Conservation (phyloP, 2,113 vertebrate genomes). For the Bucco capensis region DNA sequence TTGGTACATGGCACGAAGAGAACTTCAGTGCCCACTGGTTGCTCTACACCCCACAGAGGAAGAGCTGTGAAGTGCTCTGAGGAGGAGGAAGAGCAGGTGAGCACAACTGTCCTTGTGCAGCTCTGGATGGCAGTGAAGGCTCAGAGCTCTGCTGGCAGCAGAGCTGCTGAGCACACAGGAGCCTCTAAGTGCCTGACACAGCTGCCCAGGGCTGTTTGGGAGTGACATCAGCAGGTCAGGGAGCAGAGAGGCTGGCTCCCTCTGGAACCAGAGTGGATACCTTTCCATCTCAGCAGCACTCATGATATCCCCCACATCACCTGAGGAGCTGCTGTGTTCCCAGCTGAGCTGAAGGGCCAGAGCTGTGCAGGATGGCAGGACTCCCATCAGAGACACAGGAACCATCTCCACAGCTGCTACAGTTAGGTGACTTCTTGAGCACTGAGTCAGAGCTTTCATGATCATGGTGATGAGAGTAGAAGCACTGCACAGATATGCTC, state of each 20-base stretch:
- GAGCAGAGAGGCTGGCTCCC: rapidly evolving
- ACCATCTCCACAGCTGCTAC: no score
- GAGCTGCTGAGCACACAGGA: neutral
- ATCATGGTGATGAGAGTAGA: neutral
- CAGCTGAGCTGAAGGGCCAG: neutral
- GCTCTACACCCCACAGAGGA: neutral
- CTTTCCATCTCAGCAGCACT: neutral
- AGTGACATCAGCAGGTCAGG: rapidly evolving
- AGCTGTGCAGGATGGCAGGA: neutral
- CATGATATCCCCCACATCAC: neutral
- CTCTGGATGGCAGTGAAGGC: rapidly evolving
- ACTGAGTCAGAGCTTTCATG: neutral
- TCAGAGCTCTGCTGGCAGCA: rapidly evolving
- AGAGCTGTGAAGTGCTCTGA: neutral
- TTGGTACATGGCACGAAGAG: neutral
- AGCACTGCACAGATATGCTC: neutral
- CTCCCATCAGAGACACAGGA: neutral
- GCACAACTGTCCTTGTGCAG: neutral
- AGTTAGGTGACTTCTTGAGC: neutral
- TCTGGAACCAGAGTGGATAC: neutral
- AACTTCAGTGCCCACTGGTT: neutral
- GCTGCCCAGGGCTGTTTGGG: rapidly evolving
- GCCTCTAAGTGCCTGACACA: rapidly evolving
- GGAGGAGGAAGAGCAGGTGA: neutral
- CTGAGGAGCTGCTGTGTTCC: neutral